Conservation (phyloP, 2,888 invertebrate genomes). For the Drosophila cognata region DNA sequence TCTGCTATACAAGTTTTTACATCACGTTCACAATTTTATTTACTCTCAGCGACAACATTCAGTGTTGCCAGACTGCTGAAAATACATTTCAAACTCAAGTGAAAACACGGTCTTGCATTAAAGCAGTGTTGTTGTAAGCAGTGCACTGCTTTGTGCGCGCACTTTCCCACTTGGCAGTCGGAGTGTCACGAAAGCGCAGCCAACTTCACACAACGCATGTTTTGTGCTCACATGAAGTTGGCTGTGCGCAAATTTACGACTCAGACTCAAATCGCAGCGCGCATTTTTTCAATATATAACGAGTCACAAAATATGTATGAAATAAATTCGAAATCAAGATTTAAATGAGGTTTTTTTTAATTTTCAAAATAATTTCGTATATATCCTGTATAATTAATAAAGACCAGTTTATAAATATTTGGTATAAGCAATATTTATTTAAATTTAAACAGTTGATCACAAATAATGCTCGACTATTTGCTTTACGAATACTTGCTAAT, state of each 20-base stretch:
- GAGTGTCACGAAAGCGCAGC: conserved; percentile 15
- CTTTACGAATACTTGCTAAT: conserved; percentile 33
- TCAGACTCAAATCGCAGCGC: neutral
- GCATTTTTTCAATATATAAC: conserved; percentile 3
- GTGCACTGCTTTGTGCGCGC: conserved; percentile 3
- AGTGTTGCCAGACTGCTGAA: conserved; percentile 26
- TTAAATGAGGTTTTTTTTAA: neutral
- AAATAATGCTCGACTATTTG: conserved; percentile 24
- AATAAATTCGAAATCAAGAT: neutral
- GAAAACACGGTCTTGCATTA: accelerated
- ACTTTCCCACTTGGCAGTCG: neutral
- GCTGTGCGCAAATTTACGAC: neutral
- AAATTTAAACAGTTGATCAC: conserved; percentile 25
- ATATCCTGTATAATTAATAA: neutral
- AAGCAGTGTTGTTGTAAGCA: neutral
- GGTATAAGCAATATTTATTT: conserved; percentile 13
- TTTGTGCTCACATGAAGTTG: conserved; percentile 13
- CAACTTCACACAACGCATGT: conserved; percentile 29
- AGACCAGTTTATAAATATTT: neutral
- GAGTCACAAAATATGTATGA: neutral
- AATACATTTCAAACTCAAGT: neutral
- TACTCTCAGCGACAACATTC: too few relatives aligned
- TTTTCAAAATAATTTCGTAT: neutral
- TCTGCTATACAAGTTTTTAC: neutral
- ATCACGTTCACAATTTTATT: too few relatives aligned